A percentile compares a stretch with the other conserved stretches of the same genome.
Evolutionary conservation across 2,113 vertebrate species (phyloP).

Genomic region (Plecturocebus donacophilus): DNA sequence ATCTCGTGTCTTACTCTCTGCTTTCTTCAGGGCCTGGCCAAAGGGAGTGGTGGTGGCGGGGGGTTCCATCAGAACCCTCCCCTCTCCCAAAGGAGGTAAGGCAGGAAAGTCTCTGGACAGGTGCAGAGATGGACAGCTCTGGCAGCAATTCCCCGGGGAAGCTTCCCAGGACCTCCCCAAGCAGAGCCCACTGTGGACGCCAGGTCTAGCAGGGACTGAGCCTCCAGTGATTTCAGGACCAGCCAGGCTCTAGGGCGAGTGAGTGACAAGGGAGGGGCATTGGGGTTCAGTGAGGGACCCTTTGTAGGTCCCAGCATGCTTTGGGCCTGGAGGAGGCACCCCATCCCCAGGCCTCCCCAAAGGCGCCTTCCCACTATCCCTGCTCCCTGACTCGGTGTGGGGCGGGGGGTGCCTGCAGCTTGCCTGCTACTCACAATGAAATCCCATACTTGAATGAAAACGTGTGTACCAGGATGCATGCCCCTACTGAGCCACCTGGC

Average conservation of each 20-base stretch:
- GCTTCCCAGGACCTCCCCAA: background rate
- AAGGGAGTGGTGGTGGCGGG: fast-evolving
- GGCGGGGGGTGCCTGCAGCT: too few relatives aligned
- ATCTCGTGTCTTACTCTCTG: background rate
- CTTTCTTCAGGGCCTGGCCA: too few relatives aligned
- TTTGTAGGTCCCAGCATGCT: background rate
- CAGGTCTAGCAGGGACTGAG: background rate
- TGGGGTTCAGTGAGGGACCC: fast-evolving
- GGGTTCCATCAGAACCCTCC: background rate
- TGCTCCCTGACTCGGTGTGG: background rate
- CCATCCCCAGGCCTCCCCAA: background rate
- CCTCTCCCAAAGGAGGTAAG: background rate
- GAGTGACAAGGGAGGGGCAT: too few relatives aligned
- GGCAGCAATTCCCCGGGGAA: background rate
- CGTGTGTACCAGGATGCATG: fast-evolving
- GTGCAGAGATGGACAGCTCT: background rate
- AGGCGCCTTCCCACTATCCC: background rate
- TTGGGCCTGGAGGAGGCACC: background rate
- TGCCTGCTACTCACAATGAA: background rate
- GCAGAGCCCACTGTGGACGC: background rate
- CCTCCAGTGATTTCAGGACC: background rate
- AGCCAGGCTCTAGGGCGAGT: background rate
- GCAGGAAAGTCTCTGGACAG: background rate
- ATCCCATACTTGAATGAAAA: background rate
- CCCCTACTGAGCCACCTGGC: background rate